Conservation (phyloP, 2,113 vertebrate species). For the Plectropomus leopardus region DNA sequence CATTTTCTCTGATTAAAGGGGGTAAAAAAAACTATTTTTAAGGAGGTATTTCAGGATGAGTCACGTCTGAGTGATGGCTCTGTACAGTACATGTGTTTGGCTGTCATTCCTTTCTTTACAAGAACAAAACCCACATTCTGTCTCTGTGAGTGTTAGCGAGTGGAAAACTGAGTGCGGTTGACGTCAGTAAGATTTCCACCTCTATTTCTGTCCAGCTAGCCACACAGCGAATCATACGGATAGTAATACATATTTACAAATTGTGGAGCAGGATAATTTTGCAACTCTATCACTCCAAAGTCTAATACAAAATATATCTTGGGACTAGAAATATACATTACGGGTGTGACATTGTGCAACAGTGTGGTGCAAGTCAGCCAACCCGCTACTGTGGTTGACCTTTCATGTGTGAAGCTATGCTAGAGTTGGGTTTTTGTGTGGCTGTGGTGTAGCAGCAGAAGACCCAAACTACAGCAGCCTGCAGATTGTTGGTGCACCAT, state of each 20-base stretch:
- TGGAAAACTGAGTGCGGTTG: constrained; percentile 18
- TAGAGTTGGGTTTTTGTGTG: neutral
- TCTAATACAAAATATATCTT: neutral
- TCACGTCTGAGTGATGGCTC: constrained; percentile 58
- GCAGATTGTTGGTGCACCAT: neutral
- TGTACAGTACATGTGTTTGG: constrained; percentile 45
- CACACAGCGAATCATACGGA: neutral
- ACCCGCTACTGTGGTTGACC: constrained; percentile 8
- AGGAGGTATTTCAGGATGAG: constrained; percentile 50
- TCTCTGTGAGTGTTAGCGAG: constrained; percentile 27
- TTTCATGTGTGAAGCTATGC: constrained; percentile 11
- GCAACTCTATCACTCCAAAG: neutral
- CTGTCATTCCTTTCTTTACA: constrained; percentile 18
- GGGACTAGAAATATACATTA: neutral
- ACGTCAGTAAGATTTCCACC: constrained; percentile 63
- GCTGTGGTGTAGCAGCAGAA: no score
- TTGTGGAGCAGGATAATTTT: neutral
- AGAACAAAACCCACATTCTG: constrained; percentile 56
- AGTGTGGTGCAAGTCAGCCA: constrained; percentile 1
- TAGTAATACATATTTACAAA: neutral
- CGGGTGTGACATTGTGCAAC: constrained; percentile 13
- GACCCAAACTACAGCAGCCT: constrained; percentile 3
- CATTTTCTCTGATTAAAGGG: constrained; percentile 13
- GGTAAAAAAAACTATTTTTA: constrained; percentile 43
- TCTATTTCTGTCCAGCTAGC: constrained; percentile 55